These are phyloP conservation scores for Halcyon malimbica DNA, from an alignment of 2,113 vertebrate species.

Conservation along the genomic window DNA sequence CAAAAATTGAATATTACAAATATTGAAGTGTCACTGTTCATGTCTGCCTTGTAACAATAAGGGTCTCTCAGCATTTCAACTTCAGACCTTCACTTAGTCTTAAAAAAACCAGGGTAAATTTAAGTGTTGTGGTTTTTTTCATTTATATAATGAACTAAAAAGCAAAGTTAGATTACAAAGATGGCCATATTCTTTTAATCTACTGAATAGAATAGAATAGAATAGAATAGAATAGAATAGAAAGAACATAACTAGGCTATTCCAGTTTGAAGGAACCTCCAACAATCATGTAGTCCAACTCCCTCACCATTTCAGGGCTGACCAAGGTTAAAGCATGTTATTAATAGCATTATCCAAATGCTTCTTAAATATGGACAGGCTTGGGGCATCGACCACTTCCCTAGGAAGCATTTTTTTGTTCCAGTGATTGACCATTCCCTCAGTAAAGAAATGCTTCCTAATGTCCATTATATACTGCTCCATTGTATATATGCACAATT, in stretches of 20 bases:
- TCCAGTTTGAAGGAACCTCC: not conserved
- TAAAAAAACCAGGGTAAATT: not conserved
- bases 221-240: not conserved
- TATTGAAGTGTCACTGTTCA: not conserved
- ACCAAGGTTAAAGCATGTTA: not conserved
- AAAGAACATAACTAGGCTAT: not conserved
- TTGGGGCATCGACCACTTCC: rapidly evolving
- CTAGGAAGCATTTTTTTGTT: not conserved
- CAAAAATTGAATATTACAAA: conserved; percentile 58
- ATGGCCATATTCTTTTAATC: not conserved
- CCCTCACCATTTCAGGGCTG: not conserved
- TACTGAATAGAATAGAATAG: not conserved
- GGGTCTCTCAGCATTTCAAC: not conserved
- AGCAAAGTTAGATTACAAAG: not conserved
- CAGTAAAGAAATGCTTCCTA: not conserved
- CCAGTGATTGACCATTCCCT: not conserved
- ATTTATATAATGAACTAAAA: not conserved
- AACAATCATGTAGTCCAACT: not conserved
- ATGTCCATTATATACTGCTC: not conserved
- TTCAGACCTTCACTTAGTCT: not conserved
- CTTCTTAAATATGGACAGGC: not conserved
- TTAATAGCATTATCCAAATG: not conserved
- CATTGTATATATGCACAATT: not conserved
- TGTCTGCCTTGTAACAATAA: not conserved
- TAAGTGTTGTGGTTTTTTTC: rapidly evolving